phyloP scores from a whole-genome alignment of 1,140 invertebrate species.

The Plodia interpunctella region DNA sequence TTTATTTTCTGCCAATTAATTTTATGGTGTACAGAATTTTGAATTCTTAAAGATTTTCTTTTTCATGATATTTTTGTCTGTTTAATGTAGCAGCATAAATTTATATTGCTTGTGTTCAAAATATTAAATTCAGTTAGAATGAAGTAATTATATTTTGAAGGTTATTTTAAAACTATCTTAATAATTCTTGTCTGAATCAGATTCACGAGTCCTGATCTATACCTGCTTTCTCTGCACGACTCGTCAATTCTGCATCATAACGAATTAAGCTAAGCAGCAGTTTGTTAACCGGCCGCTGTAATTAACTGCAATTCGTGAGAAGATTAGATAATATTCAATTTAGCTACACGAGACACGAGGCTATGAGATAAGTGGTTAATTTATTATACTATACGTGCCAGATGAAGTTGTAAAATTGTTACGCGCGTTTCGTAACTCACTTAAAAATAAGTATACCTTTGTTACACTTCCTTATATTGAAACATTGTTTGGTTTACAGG shows the following conservation, averaged over 20 bases:
- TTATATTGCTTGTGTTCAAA: no score
- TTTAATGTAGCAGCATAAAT: no score
- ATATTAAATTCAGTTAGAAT: no score
- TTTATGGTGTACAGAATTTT: no score
- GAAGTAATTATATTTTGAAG: no score
- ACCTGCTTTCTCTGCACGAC: slow-evolving; percentile 22
- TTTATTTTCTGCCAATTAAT: no score
- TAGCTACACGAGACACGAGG: background rate
- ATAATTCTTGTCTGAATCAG: no score
- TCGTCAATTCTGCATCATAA: slow-evolving; percentile 13
- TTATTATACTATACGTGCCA: background rate
- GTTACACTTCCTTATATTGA: background rate
- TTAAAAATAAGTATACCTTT: background rate
- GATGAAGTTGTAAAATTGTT: slow-evolving; percentile 1
- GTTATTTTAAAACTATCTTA: no score
- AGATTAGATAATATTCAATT: slow-evolving; percentile 9
- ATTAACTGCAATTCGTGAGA: slow-evolving; percentile 6
- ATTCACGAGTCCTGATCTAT: background rate
- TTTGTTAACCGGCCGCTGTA: slow-evolving; percentile 8
- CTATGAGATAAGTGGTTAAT: slow-evolving; percentile 3
- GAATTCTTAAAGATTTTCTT: no score
- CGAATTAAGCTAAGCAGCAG: background rate
- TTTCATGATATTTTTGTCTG: no score
- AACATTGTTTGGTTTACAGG: no score
- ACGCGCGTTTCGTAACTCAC: background rate